Base-by-base conservation (phyloP, 2,113 vertebrate genomes). In the Catharus fuscescens region DNA sequence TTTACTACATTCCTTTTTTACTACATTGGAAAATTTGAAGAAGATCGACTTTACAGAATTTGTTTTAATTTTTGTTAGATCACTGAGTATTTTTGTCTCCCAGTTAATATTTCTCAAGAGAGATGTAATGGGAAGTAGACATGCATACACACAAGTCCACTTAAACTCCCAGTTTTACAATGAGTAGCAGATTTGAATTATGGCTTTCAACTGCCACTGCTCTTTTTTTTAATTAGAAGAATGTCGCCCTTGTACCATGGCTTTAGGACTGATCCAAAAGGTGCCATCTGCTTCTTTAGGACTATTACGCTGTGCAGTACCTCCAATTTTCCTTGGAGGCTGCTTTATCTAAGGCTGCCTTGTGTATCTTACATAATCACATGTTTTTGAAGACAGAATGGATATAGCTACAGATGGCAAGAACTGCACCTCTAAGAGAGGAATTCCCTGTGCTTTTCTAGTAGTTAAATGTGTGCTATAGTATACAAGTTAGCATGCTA, bases 381-480 rank as follows among this genome's bases (percentile, higher is more conserved):
- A 38, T 50, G 7, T 18, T 72, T 91, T 20, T 50, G 34, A 85
- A 87, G 77, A 61, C 28, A 34, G 45, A 18, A 61, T 32, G 18
- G 38, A 34, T 79, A 48, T 1, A 9, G 40, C 31, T 91, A 50
- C 60, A 85, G 70, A 91, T 85, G 66, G 78, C 73, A 82, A 90
- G 32, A 95, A 90, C 56, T 90, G 54, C 67, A 90, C 42, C 64
- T 93, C 71, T 74, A 88, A 80, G 69, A 92, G n/a, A 92, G 40
- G 40, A 94, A 86, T 94, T 92, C 69, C 65, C 42, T 7, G 1
- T 71, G 59, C 40, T 93, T 92, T 77, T 73, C 65, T 86, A 18
- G 76, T 40, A 86, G n/a, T 90, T 91, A 90, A 92, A 83, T 32
- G 28, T 74, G 53, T 79, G 29, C 40, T 76, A 12, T 40, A 57